phyloP scores from a whole-genome alignment of 2,797 vertebrate genomes.

The Amblyopsis hoosieri region DNA sequence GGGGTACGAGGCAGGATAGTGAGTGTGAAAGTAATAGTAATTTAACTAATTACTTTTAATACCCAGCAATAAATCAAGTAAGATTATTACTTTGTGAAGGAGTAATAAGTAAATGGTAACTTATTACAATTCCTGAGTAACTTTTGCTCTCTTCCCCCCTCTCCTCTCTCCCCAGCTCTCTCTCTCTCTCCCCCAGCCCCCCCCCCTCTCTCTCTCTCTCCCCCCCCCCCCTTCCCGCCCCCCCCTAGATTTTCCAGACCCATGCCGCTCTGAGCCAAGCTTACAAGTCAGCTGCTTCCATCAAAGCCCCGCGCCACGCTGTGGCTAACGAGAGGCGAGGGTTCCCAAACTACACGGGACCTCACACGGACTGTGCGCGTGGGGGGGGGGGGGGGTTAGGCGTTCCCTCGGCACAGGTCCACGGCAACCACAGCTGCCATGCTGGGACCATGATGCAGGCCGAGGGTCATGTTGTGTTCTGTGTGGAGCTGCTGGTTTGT shows the following conservation, averaged over 20 bases:
- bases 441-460: background rate
- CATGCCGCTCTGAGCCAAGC: constrained; percentile 75
- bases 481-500: too few relatives aligned
- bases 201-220: constrained; percentile 28
- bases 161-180: constrained; percentile 2
- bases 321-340: constrained; percentile 78
- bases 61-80: too few relatives aligned
- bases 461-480: too few relatives aligned
- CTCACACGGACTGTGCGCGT: constrained; percentile 59
- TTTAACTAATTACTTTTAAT: too few relatives aligned
- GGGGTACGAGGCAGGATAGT: too few relatives aligned
- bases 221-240: constrained; percentile 30
- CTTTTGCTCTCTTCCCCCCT: too few relatives aligned
- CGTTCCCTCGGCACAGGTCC: constrained; percentile 31
- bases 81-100: too few relatives aligned
- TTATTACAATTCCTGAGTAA: too few relatives aligned
- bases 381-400: constrained; percentile 3
- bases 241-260: constrained; percentile 72
- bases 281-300: constrained; percentile 83
- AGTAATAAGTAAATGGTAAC: too few relatives aligned
- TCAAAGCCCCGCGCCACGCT: constrained; percentile 77
- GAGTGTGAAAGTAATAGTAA: too few relatives aligned
- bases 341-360: constrained; percentile 76
- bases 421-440: constrained; percentile 31
- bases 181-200: constrained; percentile 13